Base-by-base conservation (phyloP, 2,113 vertebrate genomes). In the Oncorhynchus clarkii region DNA sequence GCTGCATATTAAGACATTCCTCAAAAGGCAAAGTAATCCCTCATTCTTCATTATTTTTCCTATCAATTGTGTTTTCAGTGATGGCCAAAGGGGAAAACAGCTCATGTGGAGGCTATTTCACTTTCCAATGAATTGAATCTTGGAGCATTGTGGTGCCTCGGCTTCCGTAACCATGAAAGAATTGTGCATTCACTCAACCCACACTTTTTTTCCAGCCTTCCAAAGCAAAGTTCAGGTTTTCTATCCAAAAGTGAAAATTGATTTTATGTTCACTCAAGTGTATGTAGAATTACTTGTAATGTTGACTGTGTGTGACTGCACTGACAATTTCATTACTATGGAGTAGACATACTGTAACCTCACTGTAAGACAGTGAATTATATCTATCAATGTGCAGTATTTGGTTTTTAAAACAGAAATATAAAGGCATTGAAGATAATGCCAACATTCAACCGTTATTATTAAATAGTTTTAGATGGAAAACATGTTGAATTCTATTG, bases 241-340 rank as follows among this genome's bases (percentile, higher is more conserved):
- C 65, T 67, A 67, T 67, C 65, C 65, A 67, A 29, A 67, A 67
- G 65, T 67, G 65, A 29, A 67, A 67, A 67, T 67, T 67, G 65
- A 67, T 67, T 67, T 67, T 67, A 31, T 67, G 65, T 67, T 67
- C 65, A 67, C 27, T 67, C 26, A 67, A 67, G 65, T 67, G 27
- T 27, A 67, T 67, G 65, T 14, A 67, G 26, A 67, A 67, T 67
- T 26, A 67, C 65, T 67, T 67, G 26, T 27, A 29, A 67, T 29
- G 26, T 12, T 12, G 65, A 67, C 65, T 67, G 65, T 67, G 65
- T 67, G 65, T 67, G 65, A 67, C 12, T 67, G 65, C 14, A 67
- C 65, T 67, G 65, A 67, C 65, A 67, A 67, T 29, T 16, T 67
- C 65, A 67, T 29, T 67, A 29, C 24, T 31, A 67, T 67, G 27